Percentiles rank a stretch among this genome's conserved stretches.
Evolutionary conservation across 2,113 vertebrate species (phyloP).

Genomic region (Megaceryle torquata): DNA sequence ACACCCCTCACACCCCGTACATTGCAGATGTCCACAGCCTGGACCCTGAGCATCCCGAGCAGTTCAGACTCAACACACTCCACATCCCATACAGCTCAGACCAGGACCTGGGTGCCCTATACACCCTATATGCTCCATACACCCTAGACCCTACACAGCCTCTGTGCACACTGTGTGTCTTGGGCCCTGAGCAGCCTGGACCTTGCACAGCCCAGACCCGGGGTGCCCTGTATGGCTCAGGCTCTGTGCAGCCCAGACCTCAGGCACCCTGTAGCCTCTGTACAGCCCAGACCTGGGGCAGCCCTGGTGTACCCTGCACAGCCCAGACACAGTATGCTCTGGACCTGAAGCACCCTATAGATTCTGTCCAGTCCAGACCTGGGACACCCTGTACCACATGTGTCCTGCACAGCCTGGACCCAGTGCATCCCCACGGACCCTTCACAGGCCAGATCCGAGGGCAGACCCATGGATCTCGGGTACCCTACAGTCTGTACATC

Average conservation of each 20-base stretch:
- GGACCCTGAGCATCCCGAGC: rapidly evolving
- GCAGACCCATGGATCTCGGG: rapidly evolving
- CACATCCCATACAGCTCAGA: neutral
- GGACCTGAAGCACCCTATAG: no score
- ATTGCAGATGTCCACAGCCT: neutral
- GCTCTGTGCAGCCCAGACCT: neutral
- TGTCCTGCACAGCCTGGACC: neutral
- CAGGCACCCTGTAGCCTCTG: no score
- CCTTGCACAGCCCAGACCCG: neutral
- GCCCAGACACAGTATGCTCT: no score
- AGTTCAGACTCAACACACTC: neutral
- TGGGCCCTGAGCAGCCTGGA: neutral
- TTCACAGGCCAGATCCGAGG: neutral
- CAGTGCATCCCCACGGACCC: neutral
- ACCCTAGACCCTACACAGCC: neutral
- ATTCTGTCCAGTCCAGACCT: neutral
- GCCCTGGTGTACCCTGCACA: no score
- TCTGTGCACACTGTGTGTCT: neutral
- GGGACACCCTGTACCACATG: neutral
- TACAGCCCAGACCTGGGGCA: neutral
- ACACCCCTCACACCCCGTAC: rapidly evolving
- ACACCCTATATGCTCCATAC: neutral
- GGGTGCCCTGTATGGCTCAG: neutral
- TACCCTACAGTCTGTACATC: neutral
- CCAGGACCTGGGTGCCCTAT: neutral